Evolutionary conservation across 2,797 vertebrate species (phyloP).

Genomic region (Semotilus atromaculatus): DNA sequence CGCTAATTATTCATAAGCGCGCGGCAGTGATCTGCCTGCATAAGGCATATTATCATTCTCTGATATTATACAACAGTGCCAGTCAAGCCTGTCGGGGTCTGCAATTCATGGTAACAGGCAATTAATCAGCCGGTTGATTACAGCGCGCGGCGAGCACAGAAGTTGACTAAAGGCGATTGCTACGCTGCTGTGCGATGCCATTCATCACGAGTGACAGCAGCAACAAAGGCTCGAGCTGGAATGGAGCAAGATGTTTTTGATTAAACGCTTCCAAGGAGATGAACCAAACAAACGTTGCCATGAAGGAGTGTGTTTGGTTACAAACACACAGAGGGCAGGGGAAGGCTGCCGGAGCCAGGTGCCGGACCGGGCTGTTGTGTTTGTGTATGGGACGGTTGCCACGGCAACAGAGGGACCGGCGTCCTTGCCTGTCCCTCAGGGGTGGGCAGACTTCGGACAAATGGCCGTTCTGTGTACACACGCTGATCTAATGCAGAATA

Average conservation of each 20-base stretch:
- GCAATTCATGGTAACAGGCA: slow-evolving; percentile 46
- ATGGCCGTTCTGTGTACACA: background rate
- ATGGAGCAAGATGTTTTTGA: slow-evolving; percentile 68
- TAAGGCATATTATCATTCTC: slow-evolving; percentile 39
- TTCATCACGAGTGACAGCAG: slow-evolving; percentile 60
- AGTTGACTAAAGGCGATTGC: slow-evolving; percentile 38
- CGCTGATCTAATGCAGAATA: background rate
- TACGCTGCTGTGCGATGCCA: slow-evolving; percentile 46
- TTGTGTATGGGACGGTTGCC: slow-evolving; percentile 70
- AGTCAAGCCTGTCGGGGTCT: slow-evolving; percentile 11
- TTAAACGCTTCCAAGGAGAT: slow-evolving; percentile 72
- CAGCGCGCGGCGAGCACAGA: slow-evolving; percentile 24
- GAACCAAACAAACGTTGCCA: slow-evolving; percentile 77
- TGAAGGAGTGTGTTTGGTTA: slow-evolving; percentile 78
- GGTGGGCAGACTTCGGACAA: slow-evolving; percentile 10
- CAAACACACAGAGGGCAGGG: slow-evolving; percentile 74
- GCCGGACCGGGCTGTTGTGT: slow-evolving; percentile 68
- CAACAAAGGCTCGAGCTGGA: slow-evolving; percentile 58
- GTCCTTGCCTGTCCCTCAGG: slow-evolving; percentile 50
- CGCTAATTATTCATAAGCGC: background rate
- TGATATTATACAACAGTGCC: slow-evolving; percentile 38
- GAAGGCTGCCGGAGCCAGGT: slow-evolving; percentile 70
- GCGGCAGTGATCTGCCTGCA: background rate
- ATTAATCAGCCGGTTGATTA: slow-evolving; percentile 60
- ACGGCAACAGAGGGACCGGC: slow-evolving; percentile 68